phyloP scores from a whole-genome alignment of 2,888 invertebrate species.

The Cistogaster globosa region DNA sequence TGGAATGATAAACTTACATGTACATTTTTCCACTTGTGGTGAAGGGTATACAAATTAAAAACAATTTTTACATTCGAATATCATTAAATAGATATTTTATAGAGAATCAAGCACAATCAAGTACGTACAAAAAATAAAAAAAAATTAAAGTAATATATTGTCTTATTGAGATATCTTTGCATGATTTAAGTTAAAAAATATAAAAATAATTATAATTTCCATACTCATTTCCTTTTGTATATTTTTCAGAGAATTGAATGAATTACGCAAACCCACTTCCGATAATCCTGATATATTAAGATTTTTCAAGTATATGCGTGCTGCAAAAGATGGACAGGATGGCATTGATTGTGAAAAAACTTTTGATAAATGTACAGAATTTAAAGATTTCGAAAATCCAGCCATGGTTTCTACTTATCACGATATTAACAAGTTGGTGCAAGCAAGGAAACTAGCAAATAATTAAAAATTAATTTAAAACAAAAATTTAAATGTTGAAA shows the following conservation, averaged over 20 bases:
- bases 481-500: not conserved
- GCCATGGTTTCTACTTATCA: conserved; percentile 94
- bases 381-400: conserved; percentile 87
- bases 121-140: no score
- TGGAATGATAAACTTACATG: no score
- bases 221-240: no score
- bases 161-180: no score
- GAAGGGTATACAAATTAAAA: no score
- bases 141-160: no score
- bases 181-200: no score
- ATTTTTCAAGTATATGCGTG: conserved; percentile 95
- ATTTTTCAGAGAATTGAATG: conserved; percentile 89
- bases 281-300: conserved; percentile 94
- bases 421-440: conserved; percentile 93
- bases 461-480: conserved; percentile 6
- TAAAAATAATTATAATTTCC: no score
- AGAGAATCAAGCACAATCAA: no score
- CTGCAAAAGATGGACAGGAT: conserved; percentile 94
- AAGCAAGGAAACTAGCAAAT: conserved; percentile 86
- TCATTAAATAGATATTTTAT: no score
- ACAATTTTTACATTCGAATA: no score
- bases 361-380: conserved; percentile 87
- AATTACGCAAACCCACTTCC: conserved; percentile 91
- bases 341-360: conserved; percentile 88
- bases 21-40: no score